Evolutionary conservation across 53 echinoderm and acorn worm species (phyloP), one percentile per base, ranked within the genome.

Genomic region (Pentamera pediparva): DNA sequence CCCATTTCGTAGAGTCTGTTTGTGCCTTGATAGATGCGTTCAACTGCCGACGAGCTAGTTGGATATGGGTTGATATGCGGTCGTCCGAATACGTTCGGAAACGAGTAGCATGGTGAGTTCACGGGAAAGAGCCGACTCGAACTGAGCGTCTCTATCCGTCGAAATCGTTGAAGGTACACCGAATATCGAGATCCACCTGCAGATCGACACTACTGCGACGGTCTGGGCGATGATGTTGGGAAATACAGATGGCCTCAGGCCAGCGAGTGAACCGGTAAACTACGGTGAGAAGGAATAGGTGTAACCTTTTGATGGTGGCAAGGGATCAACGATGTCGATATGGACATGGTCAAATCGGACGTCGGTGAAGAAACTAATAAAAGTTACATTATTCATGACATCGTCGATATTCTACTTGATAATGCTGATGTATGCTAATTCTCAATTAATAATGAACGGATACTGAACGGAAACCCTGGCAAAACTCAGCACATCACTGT

Each of bases 101-200:
- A 47, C 61, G 50, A 32, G 56, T 27, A 38, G 26, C 22, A 30
- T 45, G 39, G 28, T 70, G 37, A 65, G 52, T 70, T 48, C 15
- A 41, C 51, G 32, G 29, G 75, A 81, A 17, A 81, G 50, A 4
- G 37, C 37, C 5, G 81, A 74, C 37, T 81, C 75, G 43, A 81
- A 81, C 74, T 81, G 81, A 10, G 59, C n/a, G 10, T 75, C 81
- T n/a, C n/a, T n/a, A n/a, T n/a, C 81, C 32, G 81, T 81, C 31
- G 74, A 74, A 11, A 81, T 61, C 2, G 51, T 74, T 17, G 63
- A 32, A 28, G 82, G 82, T 61, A 55, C 63, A 36, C 78, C 82
- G 53, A 81, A 81, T 5, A 39, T 26, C 17, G 82, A 39, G 7
- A 81, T 33, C 82, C 75, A 81, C 15, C 33, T 6, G 9, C 22